Base-by-base conservation (phyloP, 92 coral and sea anemone species). In the Pocillopora meandrina region DNA sequence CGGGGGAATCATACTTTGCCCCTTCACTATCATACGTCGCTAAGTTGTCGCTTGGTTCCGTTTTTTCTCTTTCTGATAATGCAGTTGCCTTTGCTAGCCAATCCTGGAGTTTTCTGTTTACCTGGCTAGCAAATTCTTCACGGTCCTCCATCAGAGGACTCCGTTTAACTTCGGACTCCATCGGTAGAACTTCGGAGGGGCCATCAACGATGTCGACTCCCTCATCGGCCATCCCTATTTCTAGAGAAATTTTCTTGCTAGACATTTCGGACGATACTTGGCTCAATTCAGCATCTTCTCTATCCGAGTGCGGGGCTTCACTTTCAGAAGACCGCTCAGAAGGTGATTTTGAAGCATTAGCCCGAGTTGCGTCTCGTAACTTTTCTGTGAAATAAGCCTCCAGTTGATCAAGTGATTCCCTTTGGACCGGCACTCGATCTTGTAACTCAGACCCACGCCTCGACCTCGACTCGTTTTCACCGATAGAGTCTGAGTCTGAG, bases 351-450 rank as follows among this genome's bases (percentile, higher is more conserved):
- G 89, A 87, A 16, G 69, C 56, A 13, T 75, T 68, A 19, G 79
- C 84, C 19, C 57, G 34, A 15, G 92, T 87, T 5, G 87, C 90
- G 59, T 91, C 95, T 17, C 90, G 88, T 7, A 93, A 91, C 84
- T 92, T 93, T 60, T 87, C 91, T 16, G 84, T 80, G 69, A 93
- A 93, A 83, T 89, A 93, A 18, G 95, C 95, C 62, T 93, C 98
- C 8, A 93, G 92, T 42, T 91, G 92, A 17, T 93, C 92, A 5
- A 93, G 75, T 1, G 95, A 87, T 84, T 93, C 98, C 66, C 74
- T 84, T 18, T 62, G 88, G 14, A 81, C 71, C 14, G 86, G 49
- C 23, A 58, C 76, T 10, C 76, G 71, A 26, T 76, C 88, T 16
- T 69, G 66, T n/a, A 71, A 84, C 75, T 56, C 82, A 26, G 75